Evolutionary conservation across 2,113 vertebrate genomes (phyloP).

Genomic region (Hippoglossus stenolepis): DNA sequence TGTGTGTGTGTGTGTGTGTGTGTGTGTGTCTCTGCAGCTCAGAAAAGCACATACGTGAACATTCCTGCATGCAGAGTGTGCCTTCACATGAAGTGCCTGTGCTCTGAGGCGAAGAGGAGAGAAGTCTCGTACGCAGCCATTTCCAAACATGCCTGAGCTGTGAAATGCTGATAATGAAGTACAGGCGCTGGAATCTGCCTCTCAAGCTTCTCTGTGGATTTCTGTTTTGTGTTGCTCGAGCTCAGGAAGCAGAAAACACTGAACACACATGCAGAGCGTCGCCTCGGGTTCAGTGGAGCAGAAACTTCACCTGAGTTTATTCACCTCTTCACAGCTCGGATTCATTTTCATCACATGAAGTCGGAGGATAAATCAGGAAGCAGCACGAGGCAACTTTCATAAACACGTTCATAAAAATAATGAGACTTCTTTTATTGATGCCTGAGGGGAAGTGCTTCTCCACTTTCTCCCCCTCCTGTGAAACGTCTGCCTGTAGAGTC

Average conservation of each 20-base stretch:
- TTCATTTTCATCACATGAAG: background rate
- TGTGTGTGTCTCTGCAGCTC: background rate
- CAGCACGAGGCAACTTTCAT: background rate
- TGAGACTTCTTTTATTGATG: background rate
- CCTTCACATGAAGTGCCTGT: background rate
- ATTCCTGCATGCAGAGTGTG: too few relatives aligned
- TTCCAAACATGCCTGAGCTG: background rate
- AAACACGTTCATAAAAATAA: background rate
- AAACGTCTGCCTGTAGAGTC: too few relatives aligned
- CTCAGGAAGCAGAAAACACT: background rate
- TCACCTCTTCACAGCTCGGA: constrained; percentile 1
- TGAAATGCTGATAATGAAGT: background rate
- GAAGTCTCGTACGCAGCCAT: constrained; percentile 3
- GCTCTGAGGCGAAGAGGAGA: background rate
- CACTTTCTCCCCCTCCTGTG: background rate
- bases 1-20: constrained; percentile 1
- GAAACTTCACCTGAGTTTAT: background rate
- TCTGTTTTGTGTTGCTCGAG: background rate
- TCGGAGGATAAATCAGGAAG: background rate
- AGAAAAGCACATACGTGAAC: background rate
- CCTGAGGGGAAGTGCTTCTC: background rate
- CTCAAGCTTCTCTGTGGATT: background rate
- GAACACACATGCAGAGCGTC: background rate
- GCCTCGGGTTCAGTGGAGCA: background rate
- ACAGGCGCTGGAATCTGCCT: background rate